A percentile compares a stretch with the other conserved stretches of the same genome.
Evolutionary conservation across 2,888 invertebrate species (phyloP).

Genomic region (Diaphora mendica): DNA sequence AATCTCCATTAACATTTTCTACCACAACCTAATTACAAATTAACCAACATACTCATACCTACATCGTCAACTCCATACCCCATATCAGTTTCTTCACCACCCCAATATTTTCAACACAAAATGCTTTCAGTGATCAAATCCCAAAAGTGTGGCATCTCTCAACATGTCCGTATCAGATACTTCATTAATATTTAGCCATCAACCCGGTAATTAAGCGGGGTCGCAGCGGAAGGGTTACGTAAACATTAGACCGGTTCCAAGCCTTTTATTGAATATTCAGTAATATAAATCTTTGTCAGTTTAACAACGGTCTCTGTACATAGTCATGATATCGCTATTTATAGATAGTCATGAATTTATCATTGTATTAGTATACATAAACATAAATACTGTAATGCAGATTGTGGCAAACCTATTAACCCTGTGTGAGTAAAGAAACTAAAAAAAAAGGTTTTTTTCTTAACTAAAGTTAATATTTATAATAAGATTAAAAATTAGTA

Average conservation of each 20-base stretch:
- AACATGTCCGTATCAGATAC: slow-evolving; percentile 76
- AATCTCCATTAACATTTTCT: not conserved
- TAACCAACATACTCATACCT: slow-evolving; percentile 24
- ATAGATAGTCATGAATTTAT: not conserved
- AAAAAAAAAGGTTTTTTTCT: too few relatives aligned
- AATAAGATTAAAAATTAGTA: too few relatives aligned
- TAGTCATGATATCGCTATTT: not conserved
- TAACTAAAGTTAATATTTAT: too few relatives aligned
- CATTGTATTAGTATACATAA: not conserved
- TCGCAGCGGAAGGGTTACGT: slow-evolving; percentile 58
- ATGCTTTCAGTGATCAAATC: slow-evolving; percentile 59
- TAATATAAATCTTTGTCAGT: slow-evolving; percentile 41
- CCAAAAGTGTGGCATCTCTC: slow-evolving; percentile 59
- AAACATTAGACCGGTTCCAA: slow-evolving; percentile 41
- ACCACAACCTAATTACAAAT: slow-evolving; percentile 11
- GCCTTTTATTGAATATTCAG: slow-evolving; percentile 46
- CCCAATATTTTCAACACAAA: slow-evolving; percentile 60
- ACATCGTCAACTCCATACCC: slow-evolving; percentile 42
- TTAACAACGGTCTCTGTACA: not conserved
- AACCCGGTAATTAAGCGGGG: slow-evolving; percentile 70
- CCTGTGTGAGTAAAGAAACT: too few relatives aligned
- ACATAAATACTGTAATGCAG: too few relatives aligned
- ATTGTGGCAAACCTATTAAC: too few relatives aligned
- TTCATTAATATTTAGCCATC: slow-evolving; percentile 79
- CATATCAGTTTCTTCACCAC: slow-evolving; percentile 45